Evolutionary conservation across 2,797 vertebrate genomes (phyloP).

Genomic region (Rhinatrema bivittatum): DNA sequence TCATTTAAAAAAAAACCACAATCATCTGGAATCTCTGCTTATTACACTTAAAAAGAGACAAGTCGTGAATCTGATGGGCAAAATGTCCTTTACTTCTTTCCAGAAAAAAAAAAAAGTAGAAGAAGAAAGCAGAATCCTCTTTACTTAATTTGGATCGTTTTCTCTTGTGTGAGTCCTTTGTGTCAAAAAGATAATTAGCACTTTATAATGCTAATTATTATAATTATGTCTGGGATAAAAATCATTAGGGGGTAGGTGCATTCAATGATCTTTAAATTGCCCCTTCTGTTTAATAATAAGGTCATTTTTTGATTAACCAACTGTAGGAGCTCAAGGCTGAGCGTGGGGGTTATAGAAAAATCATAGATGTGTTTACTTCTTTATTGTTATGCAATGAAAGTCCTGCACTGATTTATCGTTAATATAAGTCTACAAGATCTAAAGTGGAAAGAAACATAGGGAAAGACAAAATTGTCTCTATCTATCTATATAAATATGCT

Average conservation of each 20-base stretch:
- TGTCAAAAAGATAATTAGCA: constrained; percentile 73
- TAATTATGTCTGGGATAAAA: constrained; percentile 74
- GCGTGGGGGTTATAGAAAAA: constrained; percentile 35
- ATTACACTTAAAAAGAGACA: no score
- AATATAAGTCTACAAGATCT: constrained; percentile 11
- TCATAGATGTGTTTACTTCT: constrained; percentile 31
- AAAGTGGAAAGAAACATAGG: not conserved
- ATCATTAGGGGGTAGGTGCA: constrained; percentile 68
- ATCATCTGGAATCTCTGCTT: no score
- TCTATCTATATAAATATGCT: no score
- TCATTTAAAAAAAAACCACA: no score
- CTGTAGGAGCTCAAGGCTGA: constrained; percentile 44
- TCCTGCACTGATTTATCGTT: no score
- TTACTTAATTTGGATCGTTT: constrained; percentile 64
- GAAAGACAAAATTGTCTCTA: no score
- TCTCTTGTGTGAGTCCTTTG: constrained; percentile 58
- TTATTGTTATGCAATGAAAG: constrained; percentile 8
- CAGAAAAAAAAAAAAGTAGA: constrained; percentile 38
- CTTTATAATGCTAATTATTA: constrained; percentile 75
- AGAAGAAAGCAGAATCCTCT: constrained; percentile 52
- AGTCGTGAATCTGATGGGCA: constrained; percentile 17
- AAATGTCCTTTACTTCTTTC: constrained; percentile 39
- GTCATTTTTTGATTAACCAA: constrained; percentile 62
- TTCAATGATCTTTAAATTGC: constrained; percentile 69
- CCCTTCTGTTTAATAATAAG: constrained; percentile 71